phyloP scores from a whole-genome alignment of 2,888 invertebrate species.

The Drosophila falleni region DNA sequence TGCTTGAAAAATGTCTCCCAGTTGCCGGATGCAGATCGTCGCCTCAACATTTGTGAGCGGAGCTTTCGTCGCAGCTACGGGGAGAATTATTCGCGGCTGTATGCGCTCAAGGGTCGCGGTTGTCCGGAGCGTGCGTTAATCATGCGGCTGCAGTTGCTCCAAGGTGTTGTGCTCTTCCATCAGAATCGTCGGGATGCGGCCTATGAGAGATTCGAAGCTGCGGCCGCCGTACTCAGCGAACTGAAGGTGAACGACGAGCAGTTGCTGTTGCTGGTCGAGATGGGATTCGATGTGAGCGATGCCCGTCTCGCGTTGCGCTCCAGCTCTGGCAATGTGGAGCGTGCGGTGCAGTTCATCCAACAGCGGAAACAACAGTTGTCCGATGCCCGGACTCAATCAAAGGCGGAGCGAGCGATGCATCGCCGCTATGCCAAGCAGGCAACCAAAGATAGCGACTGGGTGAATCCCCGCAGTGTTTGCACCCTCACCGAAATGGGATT shows the following conservation, averaged over 20 bases:
- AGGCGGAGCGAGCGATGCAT: slow-evolving; percentile 85
- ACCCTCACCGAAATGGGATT: slow-evolving; percentile 90
- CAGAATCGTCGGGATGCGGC: slow-evolving; percentile 90
- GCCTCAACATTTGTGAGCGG: slow-evolving; percentile 89
- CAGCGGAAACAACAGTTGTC: slow-evolving; percentile 86
- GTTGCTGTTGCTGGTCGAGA: slow-evolving; percentile 86
- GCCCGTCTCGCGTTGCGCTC: slow-evolving; percentile 90
- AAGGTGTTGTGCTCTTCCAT: slow-evolving; percentile 92
- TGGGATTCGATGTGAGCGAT: slow-evolving; percentile 89
- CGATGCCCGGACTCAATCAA: slow-evolving; percentile 86
- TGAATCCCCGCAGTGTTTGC: slow-evolving; percentile 84
- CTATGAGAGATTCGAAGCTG: slow-evolving; percentile 87
- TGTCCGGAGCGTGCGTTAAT: slow-evolving; percentile 90
- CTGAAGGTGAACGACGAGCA: slow-evolving; percentile 88
- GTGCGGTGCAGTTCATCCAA: slow-evolving; percentile 89
- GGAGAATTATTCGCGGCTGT: slow-evolving; percentile 88
- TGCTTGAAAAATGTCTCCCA: slow-evolving; percentile 89
- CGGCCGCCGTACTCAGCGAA: slow-evolving; percentile 88
- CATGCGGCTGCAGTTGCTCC: slow-evolving; percentile 92
- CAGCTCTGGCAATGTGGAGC: slow-evolving; percentile 86
- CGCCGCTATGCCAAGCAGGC: slow-evolving; percentile 33
- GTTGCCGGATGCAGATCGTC: slow-evolving; percentile 90
- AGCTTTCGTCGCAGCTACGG: slow-evolving; percentile 89
- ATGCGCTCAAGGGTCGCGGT: slow-evolving; percentile 87
- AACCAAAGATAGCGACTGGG: slow-evolving; percentile 73